Conservation (phyloP, 2,797 vertebrate genomes). For the Sebastes steindachneri region DNA sequence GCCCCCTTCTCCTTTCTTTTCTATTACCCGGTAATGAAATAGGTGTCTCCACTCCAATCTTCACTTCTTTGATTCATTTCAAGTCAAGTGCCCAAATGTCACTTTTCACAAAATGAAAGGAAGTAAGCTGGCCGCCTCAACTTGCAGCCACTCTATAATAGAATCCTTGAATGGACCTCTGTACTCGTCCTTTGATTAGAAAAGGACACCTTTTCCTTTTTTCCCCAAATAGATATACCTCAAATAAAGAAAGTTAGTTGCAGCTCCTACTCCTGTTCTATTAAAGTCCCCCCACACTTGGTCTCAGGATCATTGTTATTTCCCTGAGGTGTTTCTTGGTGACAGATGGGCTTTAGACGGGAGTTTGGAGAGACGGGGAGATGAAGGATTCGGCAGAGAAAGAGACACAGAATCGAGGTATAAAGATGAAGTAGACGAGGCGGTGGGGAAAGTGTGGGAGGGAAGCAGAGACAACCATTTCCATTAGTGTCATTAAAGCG, state of each 20-base stretch:
- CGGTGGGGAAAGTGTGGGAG: not conserved
- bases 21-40: slow-evolving; percentile 7
- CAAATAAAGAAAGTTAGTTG: slow-evolving; percentile 1
- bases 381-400: slow-evolving; percentile 57
- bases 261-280: not conserved
- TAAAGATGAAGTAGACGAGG: slow-evolving; percentile 55
- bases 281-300: slow-evolving; percentile 23
- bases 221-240: slow-evolving; percentile 2
- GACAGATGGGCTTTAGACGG: slow-evolving; percentile 61
- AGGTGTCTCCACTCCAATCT: not conserved
- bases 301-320: slow-evolving; percentile 55
- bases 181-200: slow-evolving; percentile 20
- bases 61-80: not conserved
- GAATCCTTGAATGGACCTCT: slow-evolving; percentile 9
- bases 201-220: not conserved
- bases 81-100: slow-evolving; percentile 21
- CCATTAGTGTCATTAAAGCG: slow-evolving; percentile 69
- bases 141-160: not conserved
- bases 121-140: not conserved
- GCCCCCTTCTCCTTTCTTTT: not conserved
- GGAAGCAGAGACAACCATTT: slow-evolving; percentile 40
- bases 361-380: slow-evolving; percentile 39
- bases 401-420: slow-evolving; percentile 50
- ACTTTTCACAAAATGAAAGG: slow-evolving; percentile 15
- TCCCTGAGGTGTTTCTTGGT: slow-evolving; percentile 55